phyloP scores from a whole-genome alignment of 2,113 vertebrate species.

The Nycticebus coucang region DNA sequence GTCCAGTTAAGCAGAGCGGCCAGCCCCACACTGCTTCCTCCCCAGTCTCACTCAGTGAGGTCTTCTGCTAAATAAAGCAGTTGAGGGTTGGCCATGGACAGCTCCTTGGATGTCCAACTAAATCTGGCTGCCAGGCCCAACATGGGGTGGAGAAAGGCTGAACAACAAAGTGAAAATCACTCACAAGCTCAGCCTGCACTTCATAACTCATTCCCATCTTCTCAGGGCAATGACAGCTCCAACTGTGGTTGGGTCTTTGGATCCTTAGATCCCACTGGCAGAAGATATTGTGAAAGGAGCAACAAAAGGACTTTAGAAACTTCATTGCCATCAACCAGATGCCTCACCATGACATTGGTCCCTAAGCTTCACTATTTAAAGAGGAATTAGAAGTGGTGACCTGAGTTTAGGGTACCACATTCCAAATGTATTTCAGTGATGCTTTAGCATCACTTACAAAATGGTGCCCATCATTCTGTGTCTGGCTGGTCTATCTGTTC shows the following conservation, averaged over 20 bases:
- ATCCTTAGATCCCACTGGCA: background rate
- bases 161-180: background rate
- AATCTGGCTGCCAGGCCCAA: background rate
- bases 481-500: background rate
- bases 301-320: background rate
- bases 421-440: background rate
- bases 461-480: background rate
- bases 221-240: background rate
- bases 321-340: background rate
- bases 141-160: background rate
- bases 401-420: background rate
- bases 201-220: background rate
- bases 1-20: background rate
- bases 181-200: background rate
- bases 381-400: background rate
- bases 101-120: background rate
- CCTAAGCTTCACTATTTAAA: background rate
- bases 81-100: background rate
- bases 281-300: background rate
- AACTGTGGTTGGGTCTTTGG: background rate
- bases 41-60: background rate
- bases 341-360: background rate
- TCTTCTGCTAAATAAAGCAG: background rate
- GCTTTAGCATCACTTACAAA: background rate
- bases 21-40: background rate